Conservation (phyloP, 2,888 invertebrate species). For the Cartodere bifasciata region DNA sequence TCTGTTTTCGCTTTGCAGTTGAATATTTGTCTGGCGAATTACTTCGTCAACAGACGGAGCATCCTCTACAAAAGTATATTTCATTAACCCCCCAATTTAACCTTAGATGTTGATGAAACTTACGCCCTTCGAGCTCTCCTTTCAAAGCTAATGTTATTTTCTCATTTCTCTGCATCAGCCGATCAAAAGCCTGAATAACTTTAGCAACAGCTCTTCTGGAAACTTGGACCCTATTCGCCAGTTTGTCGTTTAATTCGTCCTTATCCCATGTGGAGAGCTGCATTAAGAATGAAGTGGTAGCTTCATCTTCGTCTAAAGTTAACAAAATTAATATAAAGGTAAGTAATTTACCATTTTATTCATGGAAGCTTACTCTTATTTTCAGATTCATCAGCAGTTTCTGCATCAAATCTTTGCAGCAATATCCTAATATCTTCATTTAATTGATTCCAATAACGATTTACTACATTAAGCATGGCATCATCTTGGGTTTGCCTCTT, state of each 20-base stretch:
- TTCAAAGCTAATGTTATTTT: conserved; percentile 83
- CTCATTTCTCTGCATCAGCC: conserved; percentile 89
- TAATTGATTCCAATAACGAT: conserved; percentile 91
- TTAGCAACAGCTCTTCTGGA: conserved; percentile 94
- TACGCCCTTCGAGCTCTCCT: conserved; percentile 63
- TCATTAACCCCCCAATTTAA: background rate
- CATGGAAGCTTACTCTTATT: conserved; percentile 60
- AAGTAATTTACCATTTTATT: conserved; percentile 2
- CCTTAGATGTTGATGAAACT: conserved; percentile 17
- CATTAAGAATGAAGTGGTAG: conserved; percentile 90
- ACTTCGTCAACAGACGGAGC: conserved; percentile 67
- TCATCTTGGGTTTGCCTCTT: conserved; percentile 94
- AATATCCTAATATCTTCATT: conserved; percentile 94
- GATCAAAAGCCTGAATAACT: conserved; percentile 91
- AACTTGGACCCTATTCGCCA: conserved; percentile 91
- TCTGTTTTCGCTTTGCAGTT: conserved; percentile 81
- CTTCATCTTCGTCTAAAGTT: conserved; percentile 80
- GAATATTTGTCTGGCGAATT: conserved; percentile 72
- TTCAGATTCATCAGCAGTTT: conserved; percentile 92
- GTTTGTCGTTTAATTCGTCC: conserved; percentile 89
- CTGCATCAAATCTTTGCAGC: conserved; percentile 91
- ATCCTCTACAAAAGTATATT: conserved; percentile 40
- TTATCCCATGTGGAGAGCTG: conserved; percentile 97
- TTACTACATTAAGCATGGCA: conserved; percentile 93
- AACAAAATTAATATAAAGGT: conserved; percentile 3